Evolutionary conservation across 2,888 invertebrate genomes (phyloP), one percentile per base, ranked within the genome.

Genomic region (Melanargia galathea): DNA sequence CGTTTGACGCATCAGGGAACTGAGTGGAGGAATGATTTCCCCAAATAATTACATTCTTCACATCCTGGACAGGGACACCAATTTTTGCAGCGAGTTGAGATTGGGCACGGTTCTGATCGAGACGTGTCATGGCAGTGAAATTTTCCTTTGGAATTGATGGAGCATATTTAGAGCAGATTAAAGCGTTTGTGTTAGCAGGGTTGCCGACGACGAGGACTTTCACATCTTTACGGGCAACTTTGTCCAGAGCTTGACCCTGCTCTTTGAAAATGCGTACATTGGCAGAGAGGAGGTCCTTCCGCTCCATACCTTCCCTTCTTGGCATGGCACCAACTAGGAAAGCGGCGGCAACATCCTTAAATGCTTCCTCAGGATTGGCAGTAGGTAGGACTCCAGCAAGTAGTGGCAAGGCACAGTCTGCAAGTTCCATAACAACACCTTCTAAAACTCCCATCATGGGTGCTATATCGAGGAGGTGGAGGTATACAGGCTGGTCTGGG

Each of bases 11-110:
- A 92, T 99, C 99, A 6, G 99, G 99, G 86, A 96, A 99, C 91
- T 99, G 99, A 8, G 99, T 99, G 5, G 98, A 97, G 0, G 99
- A 99, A 86, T 99, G 99, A 89, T 99, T 99, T 51, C 99, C 99
- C 99, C 99, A 99, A 83, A 99, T 99, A 67, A 98, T 96, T 16
- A 98, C 95, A 82, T 98, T 98, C 76, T 94, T 94, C 0, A 99
- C 96, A 78, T 95, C 93, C 66, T 94, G 93, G 30, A 97, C 95
- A 67, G 93, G 93, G 0, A 94, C 92, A 16, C 93, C 93, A 40
- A 96, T 74, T 78, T 94, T 94, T n/a, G 93, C 92, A 35, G 97
- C 96, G 70, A 97, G 89, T 89, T 98, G 98, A 63, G 97, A 96
- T 76, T 95, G 95, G 5, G 99, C 99, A 78, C 99, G 95, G 87